Base-by-base conservation (phyloP, 2,888 invertebrate genomes). In the Perizoma affinitatum region DNA sequence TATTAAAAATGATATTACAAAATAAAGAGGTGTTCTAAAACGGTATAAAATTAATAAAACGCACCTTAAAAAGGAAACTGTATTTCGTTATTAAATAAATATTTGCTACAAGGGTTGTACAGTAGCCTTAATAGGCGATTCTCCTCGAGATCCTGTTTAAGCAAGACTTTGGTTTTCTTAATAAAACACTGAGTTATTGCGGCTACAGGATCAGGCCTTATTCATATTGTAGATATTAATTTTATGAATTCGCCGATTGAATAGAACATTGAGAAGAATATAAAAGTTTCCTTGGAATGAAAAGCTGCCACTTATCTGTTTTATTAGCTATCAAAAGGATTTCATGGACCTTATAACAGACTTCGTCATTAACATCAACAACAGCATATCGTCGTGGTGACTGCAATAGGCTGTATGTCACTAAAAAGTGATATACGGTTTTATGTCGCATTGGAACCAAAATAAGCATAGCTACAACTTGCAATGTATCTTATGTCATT, bases 21-120 rank as follows among this genome's bases (percentile, higher is more conserved):
- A 54, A 46, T 58, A 34, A 54, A 49, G 10, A 53, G 48, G 56
- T 50, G 56, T 50, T 10, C 44, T 60, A 22, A 61, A 65, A 55
- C 47, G 56, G 48, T 63, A 60, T 63, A 60, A 69, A 67, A 63
- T 65, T 66, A 61, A 58, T 67, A 66, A 63, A 35, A n/a, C n/a
- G 43, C 54, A 61, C 56, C 71, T 63, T 55, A 63, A 66, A 62
- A 66, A 61, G n/a, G 63, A 69, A 72, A 73, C 68, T 68, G 68
- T n/a, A n/a, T 70, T 75, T 71, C 58, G 63, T 66, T 73, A 67
- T 73, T 70, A 73, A 68, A 73, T 72, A 73, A 77, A 77, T 78
- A 73, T 77, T 78, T 74, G 66, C 68, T 66, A 67, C 69, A 73
- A 69, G 69, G 70, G 72, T 73, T 73, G 70, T 71, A 70, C 65